Evolutionary conservation across 2,113 vertebrate species (phyloP).

Genomic region (Lynx canadensis): DNA sequence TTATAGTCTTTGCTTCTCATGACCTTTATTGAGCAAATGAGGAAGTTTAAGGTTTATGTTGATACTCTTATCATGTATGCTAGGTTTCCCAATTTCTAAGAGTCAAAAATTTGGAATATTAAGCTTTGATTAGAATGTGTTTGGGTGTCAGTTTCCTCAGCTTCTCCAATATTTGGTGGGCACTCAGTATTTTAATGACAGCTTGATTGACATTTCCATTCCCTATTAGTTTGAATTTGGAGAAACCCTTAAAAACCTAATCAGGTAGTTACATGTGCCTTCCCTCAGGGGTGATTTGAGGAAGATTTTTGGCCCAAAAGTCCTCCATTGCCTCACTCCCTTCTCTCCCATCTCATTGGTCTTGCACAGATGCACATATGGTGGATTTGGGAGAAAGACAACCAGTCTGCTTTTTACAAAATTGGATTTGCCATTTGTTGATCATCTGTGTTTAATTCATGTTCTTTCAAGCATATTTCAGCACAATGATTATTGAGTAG

Average conservation of each 20-base stretch:
- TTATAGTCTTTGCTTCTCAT: neutral
- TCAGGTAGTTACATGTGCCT: neutral
- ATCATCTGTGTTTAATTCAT: slow-evolving; percentile 22
- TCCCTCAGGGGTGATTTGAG: neutral
- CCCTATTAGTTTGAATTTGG: slow-evolving; percentile 21
- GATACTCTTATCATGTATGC: neutral
- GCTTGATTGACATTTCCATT: neutral
- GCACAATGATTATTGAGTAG: neutral
- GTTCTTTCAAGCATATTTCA: neutral
- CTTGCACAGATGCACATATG: neutral
- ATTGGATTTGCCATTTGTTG: neutral
- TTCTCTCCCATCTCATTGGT: neutral
- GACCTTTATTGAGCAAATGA: neutral
- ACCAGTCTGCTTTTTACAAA: neutral
- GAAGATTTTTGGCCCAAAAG: neutral
- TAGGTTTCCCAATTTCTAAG: neutral
- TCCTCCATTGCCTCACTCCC: neutral
- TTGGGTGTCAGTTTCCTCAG: neutral
- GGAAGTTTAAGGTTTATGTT: neutral
- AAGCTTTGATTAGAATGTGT: slow-evolving; percentile 4
- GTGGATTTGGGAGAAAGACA: neutral
- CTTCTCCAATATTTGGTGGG: neutral
- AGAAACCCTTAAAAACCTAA: neutral
- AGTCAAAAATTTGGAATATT: neutral
- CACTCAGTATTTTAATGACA: slow-evolving; percentile 39